Base-by-base conservation (phyloP, 2,113 vertebrate species). In the Platanista minor region DNA sequence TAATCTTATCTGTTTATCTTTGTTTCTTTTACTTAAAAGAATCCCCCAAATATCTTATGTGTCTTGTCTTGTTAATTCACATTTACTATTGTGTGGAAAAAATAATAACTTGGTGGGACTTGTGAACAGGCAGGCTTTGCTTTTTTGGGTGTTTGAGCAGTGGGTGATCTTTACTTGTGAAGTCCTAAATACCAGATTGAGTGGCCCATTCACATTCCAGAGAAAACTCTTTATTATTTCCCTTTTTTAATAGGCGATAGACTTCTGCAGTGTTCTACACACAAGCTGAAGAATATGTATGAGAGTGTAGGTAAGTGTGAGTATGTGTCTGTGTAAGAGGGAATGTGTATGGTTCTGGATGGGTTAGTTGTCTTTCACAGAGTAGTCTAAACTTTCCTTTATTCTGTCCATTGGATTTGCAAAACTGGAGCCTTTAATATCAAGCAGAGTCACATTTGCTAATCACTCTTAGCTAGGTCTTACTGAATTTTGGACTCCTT, bases 401-500 rank as follows among this genome's bases (percentile, higher is more conserved):
- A 3, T 20, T 31, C 10, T 57, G 29, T 11, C n/a, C 2, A 52
- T 1, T 59, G 4, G 17, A 71, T 77, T 80, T 85, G 49, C 54
- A 66, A 46, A 75, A 5, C 27, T 64, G 20, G 25, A 69, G n/a
- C 43, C 41, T 2, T 78, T 17, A n/a, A 6, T 1, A 3, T 23
- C 29, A 91, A 36, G 27, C 5, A 39, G 25, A 74, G 31, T 41
- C 9, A 14, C 3, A 31, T 39, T 14, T 13, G 1, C 8, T 71
- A 23, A n/a, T 33, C 10, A 74, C 5, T 57, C 59, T 83, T 80
- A 1, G 21, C 18, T 12, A 10, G 14, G 21, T 41, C 11, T 69
- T 84, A 20, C 3, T 39, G 82, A n/a, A 78, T 78, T 90, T 91
- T 36, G 21, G 10, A 39, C 87, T 54, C 4, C 66, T 96, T 87